Base-by-base conservation (phyloP, 2,113 vertebrate genomes). In the Apteryx mantelli region DNA sequence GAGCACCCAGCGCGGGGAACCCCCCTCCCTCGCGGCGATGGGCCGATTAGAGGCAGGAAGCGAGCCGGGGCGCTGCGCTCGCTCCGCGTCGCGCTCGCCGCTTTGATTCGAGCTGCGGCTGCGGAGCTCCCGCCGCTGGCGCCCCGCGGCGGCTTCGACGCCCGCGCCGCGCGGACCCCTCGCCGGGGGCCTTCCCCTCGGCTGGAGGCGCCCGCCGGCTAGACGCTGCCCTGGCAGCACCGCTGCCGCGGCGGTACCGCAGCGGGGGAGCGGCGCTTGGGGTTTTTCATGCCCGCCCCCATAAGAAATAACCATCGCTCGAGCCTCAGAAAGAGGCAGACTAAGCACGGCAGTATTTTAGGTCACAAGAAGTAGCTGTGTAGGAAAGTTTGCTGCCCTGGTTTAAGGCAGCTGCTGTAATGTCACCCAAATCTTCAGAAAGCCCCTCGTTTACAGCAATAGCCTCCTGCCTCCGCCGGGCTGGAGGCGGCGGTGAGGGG, bases 231-330 rank as follows among this genome's bases (percentile, higher is more conserved):
- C 30, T 3, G 15, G 5, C 4, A 19, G 30, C 17, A 8, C 10
- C 30, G 32, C 17, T 9, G 56, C 56, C 30, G 17, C 13, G 16
- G 46, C 7, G 8, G 56, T 15, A 63, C 21, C 80, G 68, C 64
- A 2, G 0, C 0, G 0, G 66, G 14, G 66, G 61, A 48, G 34
- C 58, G 71, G 65, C 25, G 8, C 36, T 53, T 28, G 56, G 30
- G n/a, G 16, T 0, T 13, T 73, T 65, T 44, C 55, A 42, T 20
- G 8, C 3, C 28, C 15, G 28, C 11, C 4, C 32, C 34, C 34
- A 2, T 19, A 5, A 70, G 55, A 66, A 77, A 36, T 7, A 70
- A 34, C 53, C 34, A 66, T 61, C 36, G 7, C 68, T 66, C 42
- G 70, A 32, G 32, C 5, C 38, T 74, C 40, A 20, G 50, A 70